Base-by-base conservation (phyloP, 64 coral and sea anemone genomes). In the Acropora tenuis region DNA sequence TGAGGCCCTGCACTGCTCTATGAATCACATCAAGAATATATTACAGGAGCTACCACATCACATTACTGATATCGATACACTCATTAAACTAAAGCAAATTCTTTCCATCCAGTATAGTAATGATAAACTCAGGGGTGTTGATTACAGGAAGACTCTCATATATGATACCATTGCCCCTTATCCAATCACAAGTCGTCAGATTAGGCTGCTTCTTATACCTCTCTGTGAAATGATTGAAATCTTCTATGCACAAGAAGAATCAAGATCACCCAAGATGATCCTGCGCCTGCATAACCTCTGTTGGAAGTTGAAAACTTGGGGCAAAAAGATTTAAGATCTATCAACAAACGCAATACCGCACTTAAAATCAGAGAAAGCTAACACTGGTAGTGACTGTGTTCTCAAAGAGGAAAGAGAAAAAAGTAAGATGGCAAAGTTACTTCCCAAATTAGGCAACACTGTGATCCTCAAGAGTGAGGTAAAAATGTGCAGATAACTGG, bases 221-320 rank as follows among this genome's bases (percentile, higher is more conserved):
- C 59, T 90, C 19, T 20, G 60, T 52, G 89, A 90, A 43, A 90
- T 90, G 89, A 52, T 80, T 19, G 16, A 63, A 53, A 60, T 82
- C 10, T 90, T 43, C 20, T 90, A 90, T 72, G 42, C 49, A 18
- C 48, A 72, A 72, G 89, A 80, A 13, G 63, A 82, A 6, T 73
- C 73, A 9, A 69, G 89, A 72, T 80, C 16, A 11, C 78, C 89
- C 65, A 72, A 19, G 8, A 18, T 76, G 61, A 67, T 73, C 0
- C 78, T 92, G 3, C 59, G 94, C 2, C 8, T 92, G 44, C 78
- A 92, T 85, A 95, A 95, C 69, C 60, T 92, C 15, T 85, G 76
- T 1, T 92, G 80, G 12, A 48, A 58, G 11, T 84, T 95, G 89
- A 82, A 80, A 53, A 93, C 88, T 80, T 90, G 90, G 86, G 44